phyloP scores from a whole-genome alignment of 2,113 vertebrate species.

The Ailuropoda melanoleuca region DNA sequence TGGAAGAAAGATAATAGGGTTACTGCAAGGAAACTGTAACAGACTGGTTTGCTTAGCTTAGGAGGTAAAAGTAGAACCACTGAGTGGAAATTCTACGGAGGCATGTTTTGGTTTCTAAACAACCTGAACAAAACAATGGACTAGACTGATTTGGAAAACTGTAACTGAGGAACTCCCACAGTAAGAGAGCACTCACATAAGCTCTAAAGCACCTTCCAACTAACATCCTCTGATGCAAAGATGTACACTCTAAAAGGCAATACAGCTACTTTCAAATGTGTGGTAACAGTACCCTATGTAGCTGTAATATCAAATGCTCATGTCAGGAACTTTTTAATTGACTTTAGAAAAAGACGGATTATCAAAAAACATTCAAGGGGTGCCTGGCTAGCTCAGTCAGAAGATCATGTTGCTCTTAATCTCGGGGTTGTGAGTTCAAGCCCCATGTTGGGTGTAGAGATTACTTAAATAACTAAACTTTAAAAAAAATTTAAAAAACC shows the following conservation, averaged over 20 bases:
- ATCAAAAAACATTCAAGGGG: background rate
- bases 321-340: background rate
- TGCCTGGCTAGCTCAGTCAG: background rate
- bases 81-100: background rate
- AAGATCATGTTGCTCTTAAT: background rate
- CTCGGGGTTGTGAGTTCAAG: background rate
- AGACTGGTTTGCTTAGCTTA: conserved; percentile 12
- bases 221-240: background rate
- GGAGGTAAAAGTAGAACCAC: background rate
- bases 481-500: background rate
- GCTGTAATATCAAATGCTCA: background rate
- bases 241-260: background rate
- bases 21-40: background rate
- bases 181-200: background rate
- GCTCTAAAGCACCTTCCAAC: background rate
- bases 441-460: background rate
- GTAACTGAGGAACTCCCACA: background rate
- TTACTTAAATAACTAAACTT: background rate
- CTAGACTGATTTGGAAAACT: background rate
- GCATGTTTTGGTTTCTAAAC: background rate
- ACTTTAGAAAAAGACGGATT: background rate
- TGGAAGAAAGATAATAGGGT: background rate
- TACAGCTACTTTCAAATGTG: background rate
- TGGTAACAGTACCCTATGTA: background rate
- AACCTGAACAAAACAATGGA: background rate